Conservation (phyloP, 1,140 invertebrate species). For the Thaumatotibia leucotreta region DNA sequence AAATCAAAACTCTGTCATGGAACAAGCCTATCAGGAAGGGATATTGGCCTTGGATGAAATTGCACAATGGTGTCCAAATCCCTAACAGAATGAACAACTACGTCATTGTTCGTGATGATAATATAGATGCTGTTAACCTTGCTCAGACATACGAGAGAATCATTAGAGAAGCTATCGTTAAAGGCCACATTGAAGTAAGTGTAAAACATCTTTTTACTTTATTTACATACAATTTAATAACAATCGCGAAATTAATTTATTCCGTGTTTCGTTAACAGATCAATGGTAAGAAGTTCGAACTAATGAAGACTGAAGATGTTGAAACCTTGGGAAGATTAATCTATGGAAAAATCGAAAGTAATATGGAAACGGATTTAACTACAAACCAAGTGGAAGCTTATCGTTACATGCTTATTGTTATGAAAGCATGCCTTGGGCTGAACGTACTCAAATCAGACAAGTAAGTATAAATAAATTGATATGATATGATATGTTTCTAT, state of each 20-base stretch:
- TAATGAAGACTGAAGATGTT: constrained; percentile 54
- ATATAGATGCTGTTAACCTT: constrained; percentile 69
- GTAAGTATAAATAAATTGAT: constrained; percentile 35
- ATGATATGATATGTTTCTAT: neutral
- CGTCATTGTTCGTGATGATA: constrained; percentile 68
- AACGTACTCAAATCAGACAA: constrained; percentile 49
- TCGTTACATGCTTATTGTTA: constrained; percentile 58
- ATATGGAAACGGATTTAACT: constrained; percentile 10
- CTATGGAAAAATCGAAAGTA: constrained; percentile 53
- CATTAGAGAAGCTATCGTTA: constrained; percentile 80
- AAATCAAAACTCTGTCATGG: constrained; percentile 73
- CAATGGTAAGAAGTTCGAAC: constrained; percentile 47
- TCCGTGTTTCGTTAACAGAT: constrained; percentile 31
- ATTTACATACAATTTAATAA: too few species aligned
- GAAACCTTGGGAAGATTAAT: constrained; percentile 57
- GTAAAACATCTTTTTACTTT: too few species aligned
- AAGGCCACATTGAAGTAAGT: constrained; percentile 77
- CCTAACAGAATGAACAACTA: constrained; percentile 79
- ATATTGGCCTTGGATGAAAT: constrained; percentile 79
- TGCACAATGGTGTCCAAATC: constrained; percentile 80
- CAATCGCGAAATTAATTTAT: too few species aligned
- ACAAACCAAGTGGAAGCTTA: constrained; percentile 36
- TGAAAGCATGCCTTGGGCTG: constrained; percentile 57
- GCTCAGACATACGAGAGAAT: constrained; percentile 78
- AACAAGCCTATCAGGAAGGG: constrained; percentile 75